Percentiles rank a stretch among this genome's conserved stretches.
Conservation (phyloP, 2,113 vertebrate species). For the Lophochroa leadbeateri region DNA sequence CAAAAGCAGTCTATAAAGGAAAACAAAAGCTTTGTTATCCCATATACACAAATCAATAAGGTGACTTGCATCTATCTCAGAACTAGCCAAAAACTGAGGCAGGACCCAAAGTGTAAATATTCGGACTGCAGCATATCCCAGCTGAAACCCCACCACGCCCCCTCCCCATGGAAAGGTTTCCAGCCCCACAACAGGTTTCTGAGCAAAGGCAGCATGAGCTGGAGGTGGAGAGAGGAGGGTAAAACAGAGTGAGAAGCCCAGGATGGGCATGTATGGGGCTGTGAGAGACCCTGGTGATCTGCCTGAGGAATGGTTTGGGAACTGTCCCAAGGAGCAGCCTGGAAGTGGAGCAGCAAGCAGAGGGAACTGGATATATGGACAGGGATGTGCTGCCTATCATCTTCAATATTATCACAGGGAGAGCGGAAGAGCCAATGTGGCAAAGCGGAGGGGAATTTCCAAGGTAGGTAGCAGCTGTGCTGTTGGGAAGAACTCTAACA, state of each 20-base stretch:
- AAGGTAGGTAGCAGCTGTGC: neutral
- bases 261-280: accelerated
- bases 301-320: neutral
- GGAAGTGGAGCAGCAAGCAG: neutral
- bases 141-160: neutral
- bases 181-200: neutral
- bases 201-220: neutral
- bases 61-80: accelerated
- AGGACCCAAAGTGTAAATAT: neutral
- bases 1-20: neutral
- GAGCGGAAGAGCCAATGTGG: neutral
- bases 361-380: accelerated
- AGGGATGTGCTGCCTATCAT: neutral
- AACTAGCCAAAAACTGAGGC: neutral
- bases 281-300: neutral
- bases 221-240: neutral
- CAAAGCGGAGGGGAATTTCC: neutral
- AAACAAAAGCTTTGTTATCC: neutral
- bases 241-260: neutral
- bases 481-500: neutral
- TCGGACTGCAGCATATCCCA: neutral
- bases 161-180: neutral
- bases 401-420: neutral
- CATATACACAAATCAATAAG: neutral
- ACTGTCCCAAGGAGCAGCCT: neutral